These are phyloP conservation scores for Ectemnius cavifrons DNA, from an alignment of 2,888 invertebrate species.

Conservation along the genomic window DNA sequence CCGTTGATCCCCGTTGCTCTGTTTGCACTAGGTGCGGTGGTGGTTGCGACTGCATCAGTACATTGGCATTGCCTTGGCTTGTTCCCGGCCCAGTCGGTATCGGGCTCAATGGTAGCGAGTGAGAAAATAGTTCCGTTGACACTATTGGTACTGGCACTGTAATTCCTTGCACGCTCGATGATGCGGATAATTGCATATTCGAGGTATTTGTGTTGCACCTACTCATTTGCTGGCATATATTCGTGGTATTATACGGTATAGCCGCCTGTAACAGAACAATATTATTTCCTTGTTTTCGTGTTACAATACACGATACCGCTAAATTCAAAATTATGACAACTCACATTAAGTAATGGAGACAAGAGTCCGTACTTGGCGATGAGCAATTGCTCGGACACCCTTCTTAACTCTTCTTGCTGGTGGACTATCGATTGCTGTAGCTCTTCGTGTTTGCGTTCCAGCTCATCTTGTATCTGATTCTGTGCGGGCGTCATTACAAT, in stretches of 20 bases:
- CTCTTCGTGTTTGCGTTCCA: constrained; percentile 90
- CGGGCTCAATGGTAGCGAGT: constrained; percentile 63
- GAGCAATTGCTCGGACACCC: constrained; percentile 91
- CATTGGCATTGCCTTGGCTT: constrained; percentile 59
- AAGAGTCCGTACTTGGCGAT: constrained; percentile 88
- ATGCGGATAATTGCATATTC: constrained; percentile 46
- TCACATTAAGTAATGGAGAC: constrained; percentile 75
- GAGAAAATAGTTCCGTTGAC: constrained; percentile 70
- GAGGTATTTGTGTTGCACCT: constrained; percentile 51
- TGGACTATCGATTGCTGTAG: constrained; percentile 90
- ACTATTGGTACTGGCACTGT: constrained; percentile 71
- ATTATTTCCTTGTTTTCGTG: neutral
- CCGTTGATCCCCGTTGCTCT: constrained; percentile 54
- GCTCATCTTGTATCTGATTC: constrained; percentile 78
- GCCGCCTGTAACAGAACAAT: constrained; percentile 58
- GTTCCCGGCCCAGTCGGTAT: constrained; percentile 57
- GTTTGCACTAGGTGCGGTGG: constrained; percentile 49
- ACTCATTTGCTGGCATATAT: constrained; percentile 60
- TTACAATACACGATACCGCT: too few species aligned
- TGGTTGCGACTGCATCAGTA: constrained; percentile 68
- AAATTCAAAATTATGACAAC: constrained; percentile 29
- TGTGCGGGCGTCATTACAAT: constrained; percentile 81
- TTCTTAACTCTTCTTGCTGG: constrained; percentile 91
- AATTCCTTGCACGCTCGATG: constrained; percentile 62
- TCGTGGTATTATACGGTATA: constrained; percentile 64